These are phyloP conservation scores for Ageneiosus marmoratus DNA, from an alignment of 2,113 vertebrate species.

Conservation along the genomic window DNA sequence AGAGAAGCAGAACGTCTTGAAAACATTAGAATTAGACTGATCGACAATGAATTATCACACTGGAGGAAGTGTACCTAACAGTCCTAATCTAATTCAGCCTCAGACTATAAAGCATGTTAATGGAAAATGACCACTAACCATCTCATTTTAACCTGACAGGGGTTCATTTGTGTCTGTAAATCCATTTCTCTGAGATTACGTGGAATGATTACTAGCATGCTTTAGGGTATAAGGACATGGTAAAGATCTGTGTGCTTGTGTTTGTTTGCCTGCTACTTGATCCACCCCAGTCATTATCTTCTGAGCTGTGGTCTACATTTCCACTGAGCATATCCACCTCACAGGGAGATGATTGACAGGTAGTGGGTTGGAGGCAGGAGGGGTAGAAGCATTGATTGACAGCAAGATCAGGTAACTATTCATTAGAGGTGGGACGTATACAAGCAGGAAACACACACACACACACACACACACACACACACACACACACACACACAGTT, in stretches of 20 bases:
- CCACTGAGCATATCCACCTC: constrained; percentile 30
- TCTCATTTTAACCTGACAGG: constrained; percentile 3
- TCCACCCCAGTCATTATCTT: constrained; percentile 44
- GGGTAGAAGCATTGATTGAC: constrained; percentile 25
- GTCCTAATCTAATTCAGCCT: constrained; percentile 11
- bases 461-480: too few species aligned
- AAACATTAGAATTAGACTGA: background rate
- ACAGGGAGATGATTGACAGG: constrained; percentile 43
- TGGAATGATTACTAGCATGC: constrained; percentile 24
- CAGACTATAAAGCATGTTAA: constrained; percentile 17
- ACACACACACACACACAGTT: too few species aligned
- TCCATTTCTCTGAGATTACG: background rate
- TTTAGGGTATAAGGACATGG: constrained; percentile 7
- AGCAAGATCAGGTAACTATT: constrained; percentile 45
- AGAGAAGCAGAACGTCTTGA: background rate
- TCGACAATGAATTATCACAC: background rate
- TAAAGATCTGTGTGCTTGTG: constrained; percentile 24
- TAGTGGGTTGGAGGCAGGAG: constrained; percentile 8
- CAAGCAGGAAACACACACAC: background rate
- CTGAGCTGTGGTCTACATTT: constrained; percentile 36
- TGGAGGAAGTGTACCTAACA: background rate
- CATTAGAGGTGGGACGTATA: constrained; percentile 32
- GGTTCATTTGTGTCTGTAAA: constrained; percentile 17
- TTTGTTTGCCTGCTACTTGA: constrained; percentile 34
- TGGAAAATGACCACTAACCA: background rate